Conservation (phyloP, 1,140 invertebrate species). For the Penaeus vannamei region DNA sequence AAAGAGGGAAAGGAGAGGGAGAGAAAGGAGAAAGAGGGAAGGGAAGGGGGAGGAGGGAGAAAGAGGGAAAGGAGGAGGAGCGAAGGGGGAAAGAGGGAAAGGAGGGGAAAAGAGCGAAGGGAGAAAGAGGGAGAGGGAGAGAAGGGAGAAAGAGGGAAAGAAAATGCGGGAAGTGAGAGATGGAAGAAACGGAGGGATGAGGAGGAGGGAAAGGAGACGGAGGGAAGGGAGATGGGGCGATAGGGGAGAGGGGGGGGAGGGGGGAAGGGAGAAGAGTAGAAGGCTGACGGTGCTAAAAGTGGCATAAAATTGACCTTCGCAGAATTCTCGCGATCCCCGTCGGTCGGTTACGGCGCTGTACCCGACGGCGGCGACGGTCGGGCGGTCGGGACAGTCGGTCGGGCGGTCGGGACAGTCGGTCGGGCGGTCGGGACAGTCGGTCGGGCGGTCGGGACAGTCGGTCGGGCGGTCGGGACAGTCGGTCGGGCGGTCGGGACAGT, state of each 20-base stretch:
- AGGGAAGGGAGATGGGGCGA: background rate
- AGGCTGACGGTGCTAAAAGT: background rate
- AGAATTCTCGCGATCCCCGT: too few species aligned
- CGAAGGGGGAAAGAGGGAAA: background rate
- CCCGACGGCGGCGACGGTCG: too few species aligned
- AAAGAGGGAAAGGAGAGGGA: background rate
- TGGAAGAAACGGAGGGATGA: background rate
- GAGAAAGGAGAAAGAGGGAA: background rate
- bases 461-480: too few species aligned
- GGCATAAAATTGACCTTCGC: background rate
- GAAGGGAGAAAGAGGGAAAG: background rate
- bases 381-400: too few species aligned
- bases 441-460: too few species aligned
- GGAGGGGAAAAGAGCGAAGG: background rate
- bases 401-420: too few species aligned
- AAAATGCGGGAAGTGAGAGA: background rate
- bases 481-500: too few species aligned
- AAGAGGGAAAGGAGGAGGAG: background rate
- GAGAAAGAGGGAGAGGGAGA: background rate
- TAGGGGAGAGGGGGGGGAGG: background rate
- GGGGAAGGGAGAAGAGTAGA: background rate
- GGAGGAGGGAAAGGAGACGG: background rate
- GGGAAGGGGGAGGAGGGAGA: background rate
- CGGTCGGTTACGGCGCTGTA: too few species aligned
- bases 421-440: too few species aligned